Percentiles rank a stretch among this genome's conserved stretches.
phyloP scores from a whole-genome alignment of 2,888 invertebrate genomes.

The Diaprepes abbreviatus region DNA sequence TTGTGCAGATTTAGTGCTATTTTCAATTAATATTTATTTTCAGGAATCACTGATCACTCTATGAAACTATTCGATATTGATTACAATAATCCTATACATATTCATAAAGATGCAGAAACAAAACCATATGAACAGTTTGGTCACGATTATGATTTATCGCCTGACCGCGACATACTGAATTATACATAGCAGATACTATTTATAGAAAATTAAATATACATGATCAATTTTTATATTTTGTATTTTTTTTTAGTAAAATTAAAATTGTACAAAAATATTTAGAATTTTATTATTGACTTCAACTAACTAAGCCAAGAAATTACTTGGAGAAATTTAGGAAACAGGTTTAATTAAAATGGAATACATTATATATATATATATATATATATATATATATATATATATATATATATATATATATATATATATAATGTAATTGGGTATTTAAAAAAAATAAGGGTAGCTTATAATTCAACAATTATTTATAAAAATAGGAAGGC shows the following conservation, averaged over 20 bases:
- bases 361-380: background rate
- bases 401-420: background rate
- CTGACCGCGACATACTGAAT: conserved; percentile 38
- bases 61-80: conserved; percentile 63
- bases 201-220: background rate
- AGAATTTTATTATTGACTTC: background rate
- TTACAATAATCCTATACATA: conserved; percentile 66
- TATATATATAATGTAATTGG: no score
- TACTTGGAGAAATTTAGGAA: no score
- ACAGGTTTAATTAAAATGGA: no score
- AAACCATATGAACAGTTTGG: conserved; percentile 47
- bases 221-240: background rate
- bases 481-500: no score
- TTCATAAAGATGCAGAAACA: conserved; percentile 61
- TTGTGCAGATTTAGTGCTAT: no score
- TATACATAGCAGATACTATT: conserved; percentile 35
- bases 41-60: conserved; percentile 39
- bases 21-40: no score
- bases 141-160: conserved; percentile 51
- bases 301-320: no score
- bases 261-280: background rate
- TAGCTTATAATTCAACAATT: no score
- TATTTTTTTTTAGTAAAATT: background rate
- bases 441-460: no score
- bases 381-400: background rate